Base-by-base conservation (phyloP, 2,888 invertebrate species). In the Acleris emargana region DNA sequence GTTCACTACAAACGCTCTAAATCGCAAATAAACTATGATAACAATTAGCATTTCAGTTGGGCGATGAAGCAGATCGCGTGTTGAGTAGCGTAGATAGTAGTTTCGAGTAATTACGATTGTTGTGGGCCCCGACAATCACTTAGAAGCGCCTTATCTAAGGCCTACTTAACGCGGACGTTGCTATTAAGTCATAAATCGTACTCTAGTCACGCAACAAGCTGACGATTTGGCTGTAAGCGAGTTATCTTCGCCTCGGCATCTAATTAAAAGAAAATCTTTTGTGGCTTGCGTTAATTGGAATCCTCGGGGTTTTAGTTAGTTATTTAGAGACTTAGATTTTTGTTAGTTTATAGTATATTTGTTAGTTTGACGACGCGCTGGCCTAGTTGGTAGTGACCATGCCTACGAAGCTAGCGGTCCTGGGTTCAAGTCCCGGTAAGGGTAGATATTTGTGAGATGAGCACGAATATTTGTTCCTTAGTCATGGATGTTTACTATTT, bases 111-210 rank as follows among this genome's bases (percentile, higher is more conserved):
- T 92, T 92, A 91, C 91, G 88, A 89, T 91, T 91, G 91, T 91
- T 91, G 91, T 90, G 91, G 90, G 86, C 82, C 86, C 90, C 91
- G 91, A 91, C 91, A 91, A 91, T 92, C 91, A 92, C 91, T 91
- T 91, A 92, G 88, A 88, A 84, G 85, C 87, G 83, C 88, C 91
- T 92, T 91, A 91, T 91, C 91, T 91, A 87, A 90, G 89, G 76
- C 86, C 88, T 91, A 89, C 89, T 91, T 91, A 91, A 88, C 88
- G 89, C 86, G 80, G 84, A 85, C 87, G 85, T 79, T 76, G 82
- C 89, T 91, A 92, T 92, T 91, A 91, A 92, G 91, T 89, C 90
- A 91, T 92, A 91, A 92, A 91, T 92, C 88, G 86, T 83, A 72
- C 72, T 71, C 76, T 69, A 85, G 91, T 88, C 91, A 92, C 91